Evolutionary conservation across 53 echinoderm and acorn worm genomes (phyloP), one percentile per base, ranked within the genome.

Genomic region (Holothuria leucospilota): DNA sequence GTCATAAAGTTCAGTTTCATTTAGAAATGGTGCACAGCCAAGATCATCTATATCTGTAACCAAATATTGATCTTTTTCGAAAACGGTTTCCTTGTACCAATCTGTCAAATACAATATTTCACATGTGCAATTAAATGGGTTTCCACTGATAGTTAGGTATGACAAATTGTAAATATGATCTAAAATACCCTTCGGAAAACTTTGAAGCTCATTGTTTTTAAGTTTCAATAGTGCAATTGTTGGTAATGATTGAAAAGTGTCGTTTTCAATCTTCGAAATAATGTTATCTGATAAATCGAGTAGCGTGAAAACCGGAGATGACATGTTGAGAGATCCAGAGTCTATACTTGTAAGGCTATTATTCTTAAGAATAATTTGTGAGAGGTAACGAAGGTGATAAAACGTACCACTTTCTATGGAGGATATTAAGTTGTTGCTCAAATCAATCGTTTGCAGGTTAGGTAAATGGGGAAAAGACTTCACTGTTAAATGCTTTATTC

Each of bases 51-150:
- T 51, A 60, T 77, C 77, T 12, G 77, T 77, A n/a, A 25, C 12
- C 51, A 77, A 3, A 28, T n/a, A 2, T 25, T 56, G 21, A 5
- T 56, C 13, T 15, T 77, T 52, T 9, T 9, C 25, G 13, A 79
- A 79, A 28, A 59, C 79, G 8, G 59, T 59, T 58, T 79, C 29
- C 29, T 25, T 59, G 60, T 79, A 79, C 79, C 79, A 79, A 38
- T 58, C 28, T 13, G 79, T 79, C 15, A 79, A 34, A 60, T 79
- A 79, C 25, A 79, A 29, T 23, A 79, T 20, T 18, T 79, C 79
- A 79, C 79, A 79, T 5, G 79, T 14, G 61, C 79, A 79, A 58
- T 79, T 79, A 28, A 79, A 59, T 59, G 79, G 79, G 29, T 79
- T 79, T 14, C 60, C 79, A 29, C 59, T 34, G 13, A 79, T 28